Evolutionary conservation across 2,113 vertebrate genomes (phyloP).

Genomic region (Notarius quadriscutis): DNA sequence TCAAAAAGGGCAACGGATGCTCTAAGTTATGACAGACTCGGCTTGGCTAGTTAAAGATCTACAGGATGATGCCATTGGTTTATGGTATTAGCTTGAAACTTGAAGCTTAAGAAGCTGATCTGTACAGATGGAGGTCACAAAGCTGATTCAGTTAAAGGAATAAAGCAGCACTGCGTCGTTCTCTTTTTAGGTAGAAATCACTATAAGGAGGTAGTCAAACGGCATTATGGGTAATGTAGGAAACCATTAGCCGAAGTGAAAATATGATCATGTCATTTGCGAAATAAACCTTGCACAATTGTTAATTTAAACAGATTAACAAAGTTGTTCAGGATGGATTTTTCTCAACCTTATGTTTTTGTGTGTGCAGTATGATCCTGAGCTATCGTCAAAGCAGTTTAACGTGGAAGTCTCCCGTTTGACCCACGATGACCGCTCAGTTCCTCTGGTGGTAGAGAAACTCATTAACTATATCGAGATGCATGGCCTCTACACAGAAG

Average conservation of each 20-base stretch:
- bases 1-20: not conserved
- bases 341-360: not conserved
- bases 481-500: conserved; percentile 96
- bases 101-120: not conserved
- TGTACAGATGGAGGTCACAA: not conserved
- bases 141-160: not conserved
- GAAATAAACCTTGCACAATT: not conserved
- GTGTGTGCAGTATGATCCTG: conserved; percentile 83
- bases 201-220: not conserved
- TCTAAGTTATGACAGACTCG: not conserved
- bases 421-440: conserved; percentile 88
- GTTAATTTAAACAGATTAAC: not conserved
- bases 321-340: not conserved
- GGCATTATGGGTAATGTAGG: not conserved
- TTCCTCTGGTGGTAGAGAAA: conserved; percentile 93
- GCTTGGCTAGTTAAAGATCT: not conserved
- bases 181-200: not conserved
- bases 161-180: not conserved
- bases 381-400: conserved; percentile 91
- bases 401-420: conserved; percentile 91
- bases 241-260: not conserved
- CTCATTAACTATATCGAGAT: conserved; percentile 98
- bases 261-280: too few relatives aligned
- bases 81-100: not conserved
- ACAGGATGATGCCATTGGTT: not conserved